phyloP scores from a whole-genome alignment of 2,888 invertebrate species.

The Sclerodermus sp. region DNA sequence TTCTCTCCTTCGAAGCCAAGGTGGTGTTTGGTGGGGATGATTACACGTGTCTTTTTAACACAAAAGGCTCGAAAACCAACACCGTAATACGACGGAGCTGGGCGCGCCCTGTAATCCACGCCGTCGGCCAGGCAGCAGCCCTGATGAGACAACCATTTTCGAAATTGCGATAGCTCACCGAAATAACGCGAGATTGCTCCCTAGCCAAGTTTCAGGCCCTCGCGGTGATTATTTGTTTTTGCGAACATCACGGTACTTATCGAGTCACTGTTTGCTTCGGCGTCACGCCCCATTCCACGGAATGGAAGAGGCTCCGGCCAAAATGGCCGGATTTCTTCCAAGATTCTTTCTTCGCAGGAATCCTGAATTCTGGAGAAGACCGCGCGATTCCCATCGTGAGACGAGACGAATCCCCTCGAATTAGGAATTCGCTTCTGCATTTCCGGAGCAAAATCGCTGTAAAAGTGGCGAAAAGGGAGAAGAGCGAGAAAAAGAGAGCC shows the following conservation, averaged over 20 bases:
- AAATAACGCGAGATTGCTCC: constrained; percentile 42
- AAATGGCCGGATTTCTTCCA: too few relatives aligned
- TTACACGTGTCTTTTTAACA: constrained; percentile 58
- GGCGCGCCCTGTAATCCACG: constrained; percentile 55
- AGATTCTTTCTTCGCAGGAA: too few relatives aligned
- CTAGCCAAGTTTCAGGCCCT: background rate
- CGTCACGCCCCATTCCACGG: constrained; percentile 35
- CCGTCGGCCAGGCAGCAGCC: constrained; percentile 21
- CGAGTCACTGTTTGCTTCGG: constrained; percentile 34
- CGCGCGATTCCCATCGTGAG: too few relatives aligned
- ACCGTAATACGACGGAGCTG: constrained; percentile 55
- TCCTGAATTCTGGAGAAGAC: too few relatives aligned
- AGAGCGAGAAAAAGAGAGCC: constrained; percentile 11
- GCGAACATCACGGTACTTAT: constrained; percentile 47
- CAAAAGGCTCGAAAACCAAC: constrained; percentile 60
- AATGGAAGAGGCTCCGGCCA: background rate
- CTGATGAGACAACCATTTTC: constrained; percentile 56
- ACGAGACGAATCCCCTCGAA: too few relatives aligned
- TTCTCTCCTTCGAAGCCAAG: constrained; percentile 11
- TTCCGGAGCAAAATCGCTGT: too few relatives aligned
- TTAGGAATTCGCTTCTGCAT: too few relatives aligned
- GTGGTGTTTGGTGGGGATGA: constrained; percentile 37
- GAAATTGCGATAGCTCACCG: constrained; percentile 48
- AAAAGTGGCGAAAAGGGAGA: too few relatives aligned
- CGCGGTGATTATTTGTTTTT: constrained; percentile 54